phyloP scores from a whole-genome alignment of 2,888 invertebrate species.

The Pseudoips prasinana region DNA sequence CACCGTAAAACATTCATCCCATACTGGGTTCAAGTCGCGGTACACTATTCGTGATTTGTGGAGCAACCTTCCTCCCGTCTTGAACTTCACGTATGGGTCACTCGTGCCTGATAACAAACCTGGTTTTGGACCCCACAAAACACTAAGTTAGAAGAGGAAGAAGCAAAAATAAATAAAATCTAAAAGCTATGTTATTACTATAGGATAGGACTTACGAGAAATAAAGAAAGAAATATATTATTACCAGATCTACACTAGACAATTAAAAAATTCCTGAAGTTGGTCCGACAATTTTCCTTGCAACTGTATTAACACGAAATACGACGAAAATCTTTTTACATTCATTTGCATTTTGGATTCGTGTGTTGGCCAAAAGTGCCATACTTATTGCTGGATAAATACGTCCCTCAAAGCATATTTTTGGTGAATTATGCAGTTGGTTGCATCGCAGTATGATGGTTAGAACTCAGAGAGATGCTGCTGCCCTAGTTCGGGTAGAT shows the following conservation, averaged over 20 bases:
- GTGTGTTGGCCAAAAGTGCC: no score
- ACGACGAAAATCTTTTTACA: no score
- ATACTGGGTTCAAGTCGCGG: slow-evolving; percentile 97
- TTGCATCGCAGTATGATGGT: no score
- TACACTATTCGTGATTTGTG: slow-evolving; percentile 97
- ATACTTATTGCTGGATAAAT: no score
- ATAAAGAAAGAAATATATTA: slow-evolving; percentile 1
- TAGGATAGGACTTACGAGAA: not conserved
- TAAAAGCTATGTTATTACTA: slow-evolving; percentile 30
- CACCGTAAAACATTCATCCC: slow-evolving; percentile 98
- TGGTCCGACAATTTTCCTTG: no score
- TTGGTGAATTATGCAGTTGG: no score
- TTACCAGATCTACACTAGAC: slow-evolving; percentile 9
- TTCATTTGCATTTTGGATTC: no score
- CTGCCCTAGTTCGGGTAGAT: no score
- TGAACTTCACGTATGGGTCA: slow-evolving; percentile 99
- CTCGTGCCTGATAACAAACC: slow-evolving; percentile 90
- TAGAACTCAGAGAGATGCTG: no score
- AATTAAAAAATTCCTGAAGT: no score
- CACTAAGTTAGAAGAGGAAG: slow-evolving; percentile 61
- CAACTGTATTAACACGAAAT: no score
- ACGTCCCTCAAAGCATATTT: no score
- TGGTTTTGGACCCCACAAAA: slow-evolving; percentile 73
- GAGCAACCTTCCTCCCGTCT: slow-evolving; percentile 90
- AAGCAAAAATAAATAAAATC: slow-evolving; percentile 59